Evolutionary conservation across 2,113 vertebrate genomes (phyloP).

Genomic region (Gobius niger): DNA sequence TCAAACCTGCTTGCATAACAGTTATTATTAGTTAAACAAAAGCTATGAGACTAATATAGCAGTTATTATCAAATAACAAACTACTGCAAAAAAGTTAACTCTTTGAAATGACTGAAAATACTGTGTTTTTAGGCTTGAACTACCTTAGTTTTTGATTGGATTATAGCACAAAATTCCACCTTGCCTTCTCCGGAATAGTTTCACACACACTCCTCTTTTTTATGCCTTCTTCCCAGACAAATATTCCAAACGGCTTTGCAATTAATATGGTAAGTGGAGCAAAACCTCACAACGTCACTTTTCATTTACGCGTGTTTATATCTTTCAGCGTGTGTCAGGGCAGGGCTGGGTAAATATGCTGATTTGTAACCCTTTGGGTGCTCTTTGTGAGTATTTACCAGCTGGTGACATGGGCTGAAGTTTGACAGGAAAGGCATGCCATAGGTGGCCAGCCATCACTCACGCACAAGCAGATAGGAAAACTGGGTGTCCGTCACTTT

Average conservation of each 20-base stretch:
- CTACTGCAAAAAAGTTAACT: too few relatives aligned
- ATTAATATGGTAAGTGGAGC: constrained; percentile 62
- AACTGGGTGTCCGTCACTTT: constrained; percentile 38
- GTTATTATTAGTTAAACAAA: background rate
- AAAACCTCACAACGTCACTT: constrained; percentile 67
- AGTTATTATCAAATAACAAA: too few relatives aligned
- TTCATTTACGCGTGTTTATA: constrained; percentile 66
- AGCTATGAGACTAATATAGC: background rate
- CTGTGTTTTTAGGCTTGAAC: constrained; percentile 17
- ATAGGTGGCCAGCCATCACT: constrained; percentile 49
- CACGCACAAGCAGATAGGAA: constrained; percentile 24
- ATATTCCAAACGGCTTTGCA: constrained; percentile 43
- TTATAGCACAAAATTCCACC: constrained; percentile 33
- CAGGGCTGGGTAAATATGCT: constrained; percentile 50
- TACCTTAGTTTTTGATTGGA: constrained; percentile 21
- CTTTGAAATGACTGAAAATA: constrained; percentile 1
- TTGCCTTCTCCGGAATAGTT: constrained; percentile 12
- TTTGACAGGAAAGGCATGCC: constrained; percentile 23
- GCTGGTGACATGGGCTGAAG: constrained; percentile 38
- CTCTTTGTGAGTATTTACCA: constrained; percentile 39
- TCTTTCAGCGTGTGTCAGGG: constrained; percentile 44
- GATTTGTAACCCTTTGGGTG: constrained; percentile 26
- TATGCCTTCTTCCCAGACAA: constrained; percentile 19
- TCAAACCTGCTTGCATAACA: background rate
- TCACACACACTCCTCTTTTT: constrained; percentile 42